A percentile compares a stretch with the other conserved stretches of the same genome.
These are phyloP conservation scores for Cyclophora albipunctata DNA, from an alignment of 2,888 invertebrate genomes.

Conservation along the genomic window DNA sequence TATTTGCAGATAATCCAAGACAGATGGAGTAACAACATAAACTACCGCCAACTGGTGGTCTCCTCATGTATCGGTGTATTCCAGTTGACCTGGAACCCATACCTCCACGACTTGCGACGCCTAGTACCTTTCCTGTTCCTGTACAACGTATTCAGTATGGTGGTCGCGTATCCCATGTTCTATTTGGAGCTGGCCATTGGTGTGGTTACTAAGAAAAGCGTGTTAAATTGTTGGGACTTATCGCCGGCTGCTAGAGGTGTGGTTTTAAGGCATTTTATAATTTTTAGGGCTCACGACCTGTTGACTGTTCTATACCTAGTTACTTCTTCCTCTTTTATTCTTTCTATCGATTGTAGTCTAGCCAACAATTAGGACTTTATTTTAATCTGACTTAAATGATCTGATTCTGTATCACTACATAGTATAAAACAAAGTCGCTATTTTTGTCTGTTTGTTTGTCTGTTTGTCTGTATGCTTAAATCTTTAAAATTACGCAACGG, in stretches of 20 bases:
- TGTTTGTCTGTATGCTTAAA: too few relatives aligned
- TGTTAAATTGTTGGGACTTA: slow-evolving; percentile 61
- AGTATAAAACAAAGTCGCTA: too few relatives aligned
- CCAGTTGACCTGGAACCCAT: slow-evolving; percentile 66
- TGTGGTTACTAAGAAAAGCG: slow-evolving; percentile 56
- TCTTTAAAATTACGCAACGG: too few relatives aligned
- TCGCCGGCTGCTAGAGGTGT: slow-evolving; percentile 60
- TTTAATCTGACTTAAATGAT: too few relatives aligned
- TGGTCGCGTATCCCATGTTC: slow-evolving; percentile 57
- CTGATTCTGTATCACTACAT: too few relatives aligned
- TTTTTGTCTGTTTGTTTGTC: too few relatives aligned
- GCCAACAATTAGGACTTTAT: too few relatives aligned
- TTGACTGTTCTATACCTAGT: too few relatives aligned
- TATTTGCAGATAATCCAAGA: slow-evolving; percentile 22
- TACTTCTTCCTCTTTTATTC: too few relatives aligned
- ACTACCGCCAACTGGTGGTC: slow-evolving; percentile 54
- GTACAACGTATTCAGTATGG: slow-evolving; percentile 55
- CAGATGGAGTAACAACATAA: slow-evolving; percentile 64
- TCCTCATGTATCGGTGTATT: slow-evolving; percentile 57
- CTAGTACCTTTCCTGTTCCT: slow-evolving; percentile 58
- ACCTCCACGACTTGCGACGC: slow-evolving; percentile 44
- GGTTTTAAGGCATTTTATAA: too few relatives aligned
- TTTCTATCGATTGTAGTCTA: too few relatives aligned
- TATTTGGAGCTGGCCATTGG: slow-evolving; percentile 62
- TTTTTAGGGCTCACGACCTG: too few relatives aligned